These are phyloP conservation scores for Budorcas taxicolor DNA, from an alignment of 2,113 vertebrate species.

Conservation along the genomic window DNA sequence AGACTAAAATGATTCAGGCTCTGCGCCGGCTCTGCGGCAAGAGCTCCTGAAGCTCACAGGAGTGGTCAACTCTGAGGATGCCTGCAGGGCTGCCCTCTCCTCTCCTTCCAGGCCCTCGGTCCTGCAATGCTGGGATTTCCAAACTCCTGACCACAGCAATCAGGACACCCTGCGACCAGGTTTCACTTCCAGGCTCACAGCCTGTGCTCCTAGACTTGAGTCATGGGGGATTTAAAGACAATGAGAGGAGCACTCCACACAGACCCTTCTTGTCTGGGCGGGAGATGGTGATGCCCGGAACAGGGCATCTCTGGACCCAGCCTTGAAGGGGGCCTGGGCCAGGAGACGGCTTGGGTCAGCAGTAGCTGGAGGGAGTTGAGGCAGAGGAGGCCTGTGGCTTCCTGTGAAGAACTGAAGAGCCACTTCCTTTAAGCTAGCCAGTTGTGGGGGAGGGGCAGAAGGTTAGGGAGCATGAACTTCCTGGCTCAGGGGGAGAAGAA, in stretches of 20 bases:
- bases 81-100: not conserved
- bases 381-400: conserved; percentile 52
- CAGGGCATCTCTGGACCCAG: not conserved
- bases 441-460: conserved; percentile 16
- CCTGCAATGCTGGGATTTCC: not conserved
- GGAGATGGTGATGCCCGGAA: not conserved
- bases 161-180: not conserved
- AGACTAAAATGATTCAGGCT: not conserved
- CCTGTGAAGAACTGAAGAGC: conserved; percentile 60
- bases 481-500: not conserved
- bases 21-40: not conserved
- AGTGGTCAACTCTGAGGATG: not conserved
- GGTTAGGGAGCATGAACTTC: not conserved
- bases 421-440: conserved; percentile 62
- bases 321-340: not conserved
- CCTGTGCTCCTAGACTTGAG: not conserved
- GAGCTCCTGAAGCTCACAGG: not conserved
- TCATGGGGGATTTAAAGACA: not conserved
- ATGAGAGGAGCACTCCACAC: not conserved
- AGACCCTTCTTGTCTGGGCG: not conserved
- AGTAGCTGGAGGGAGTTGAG: not conserved
- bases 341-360: not conserved
- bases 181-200: not conserved
- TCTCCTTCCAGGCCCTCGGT: not conserved
- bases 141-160: not conserved